Conservation (phyloP, 2,888 invertebrate species). For the Melanostoma scalare region DNA sequence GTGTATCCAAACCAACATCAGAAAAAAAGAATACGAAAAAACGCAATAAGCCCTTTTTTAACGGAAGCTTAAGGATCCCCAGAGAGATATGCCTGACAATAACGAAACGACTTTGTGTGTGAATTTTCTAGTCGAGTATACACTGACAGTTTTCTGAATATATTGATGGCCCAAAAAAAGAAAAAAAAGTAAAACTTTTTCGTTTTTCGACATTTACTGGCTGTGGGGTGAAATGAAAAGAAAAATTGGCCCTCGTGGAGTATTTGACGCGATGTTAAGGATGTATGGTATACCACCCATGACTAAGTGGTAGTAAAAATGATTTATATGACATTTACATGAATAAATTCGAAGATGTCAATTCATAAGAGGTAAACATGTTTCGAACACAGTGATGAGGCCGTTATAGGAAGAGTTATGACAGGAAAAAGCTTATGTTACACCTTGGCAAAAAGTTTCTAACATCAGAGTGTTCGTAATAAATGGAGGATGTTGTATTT, state of each 20-base stretch:
- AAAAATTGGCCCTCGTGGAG: slow-evolving; percentile 55
- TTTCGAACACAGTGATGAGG: too few relatives aligned
- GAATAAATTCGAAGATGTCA: slow-evolving; percentile 46
- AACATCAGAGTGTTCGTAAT: too few relatives aligned
- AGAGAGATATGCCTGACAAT: slow-evolving; percentile 27
- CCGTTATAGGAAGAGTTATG: too few relatives aligned
- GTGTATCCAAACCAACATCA: background rate
- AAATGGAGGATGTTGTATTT: too few relatives aligned
- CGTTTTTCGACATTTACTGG: slow-evolving; percentile 8
- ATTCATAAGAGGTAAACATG: slow-evolving; percentile 16
- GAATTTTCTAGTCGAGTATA: slow-evolving; percentile 43
- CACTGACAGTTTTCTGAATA: slow-evolving; percentile 19
- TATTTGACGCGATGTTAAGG: slow-evolving; percentile 38
- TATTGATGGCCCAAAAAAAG: slow-evolving; percentile 29
- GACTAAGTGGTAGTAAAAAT: slow-evolving; percentile 54
- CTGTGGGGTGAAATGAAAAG: slow-evolving; percentile 45
- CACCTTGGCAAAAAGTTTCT: too few relatives aligned
- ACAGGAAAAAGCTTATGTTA: too few relatives aligned
- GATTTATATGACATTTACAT: slow-evolving; percentile 55
- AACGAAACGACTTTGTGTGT: slow-evolving; percentile 52
- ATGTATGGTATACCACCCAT: slow-evolving; percentile 40
- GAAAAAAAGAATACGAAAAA: background rate
- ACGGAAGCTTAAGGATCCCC: slow-evolving; percentile 1
- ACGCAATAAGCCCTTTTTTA: slow-evolving; percentile 31
- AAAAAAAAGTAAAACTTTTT: background rate